These are phyloP conservation scores for Aplysia californica DNA, from an alignment of 1,140 invertebrate species.

Conservation along the genomic window DNA sequence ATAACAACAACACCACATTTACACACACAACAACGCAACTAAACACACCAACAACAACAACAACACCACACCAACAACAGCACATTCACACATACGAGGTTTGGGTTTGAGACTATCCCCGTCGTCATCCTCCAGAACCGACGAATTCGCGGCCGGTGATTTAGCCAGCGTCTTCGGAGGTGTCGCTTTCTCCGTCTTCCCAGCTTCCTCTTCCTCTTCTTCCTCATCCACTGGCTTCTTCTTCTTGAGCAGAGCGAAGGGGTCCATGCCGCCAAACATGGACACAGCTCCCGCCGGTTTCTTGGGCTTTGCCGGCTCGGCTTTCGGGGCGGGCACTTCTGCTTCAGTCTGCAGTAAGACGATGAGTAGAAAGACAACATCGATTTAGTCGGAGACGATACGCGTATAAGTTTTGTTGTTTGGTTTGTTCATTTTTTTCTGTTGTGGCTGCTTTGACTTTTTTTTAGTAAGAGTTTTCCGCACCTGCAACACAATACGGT, in stretches of 20 bases:
- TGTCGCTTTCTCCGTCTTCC: too few species aligned
- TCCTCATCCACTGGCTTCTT: conserved; percentile 32
- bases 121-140: neutral
- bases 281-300: conserved; percentile 60
- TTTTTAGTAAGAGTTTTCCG: neutral
- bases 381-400: too few species aligned
- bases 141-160: neutral
- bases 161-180: neutral
- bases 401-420: too few species aligned
- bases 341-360: neutral
- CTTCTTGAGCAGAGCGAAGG: conserved; percentile 46
- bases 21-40: too few species aligned
- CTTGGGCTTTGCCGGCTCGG: conserved; percentile 32
- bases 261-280: conserved; percentile 58
- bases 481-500: neutral
- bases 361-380: neutral
- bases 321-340: neutral
- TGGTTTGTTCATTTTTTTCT: too few species aligned
- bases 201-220: conserved; percentile 15
- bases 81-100: conserved; percentile 25
- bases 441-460: neutral
- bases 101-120: conserved; percentile 8
- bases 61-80: too few species aligned
- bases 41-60: too few species aligned
- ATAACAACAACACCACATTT: too few species aligned